Conservation (phyloP, 2,797 vertebrate genomes). For the Salarias fasciatus region DNA sequence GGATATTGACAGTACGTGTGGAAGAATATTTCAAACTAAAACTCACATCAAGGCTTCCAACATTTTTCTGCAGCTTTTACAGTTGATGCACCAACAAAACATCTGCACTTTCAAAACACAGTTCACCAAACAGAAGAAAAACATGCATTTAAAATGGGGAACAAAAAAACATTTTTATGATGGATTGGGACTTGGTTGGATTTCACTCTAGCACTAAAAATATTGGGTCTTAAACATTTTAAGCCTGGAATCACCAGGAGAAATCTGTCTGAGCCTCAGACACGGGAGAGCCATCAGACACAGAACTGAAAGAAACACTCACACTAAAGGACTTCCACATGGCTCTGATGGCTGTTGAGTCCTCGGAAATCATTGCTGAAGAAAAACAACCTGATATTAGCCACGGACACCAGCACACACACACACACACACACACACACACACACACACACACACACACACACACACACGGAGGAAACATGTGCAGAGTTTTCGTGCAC, state of each 20-base stretch:
- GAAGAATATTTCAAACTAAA: constrained; percentile 14
- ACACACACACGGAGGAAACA: not conserved
- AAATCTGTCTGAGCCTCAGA: constrained; percentile 30
- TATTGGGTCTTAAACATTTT: constrained; percentile 33
- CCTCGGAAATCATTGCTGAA: constrained; percentile 39
- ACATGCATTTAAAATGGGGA: not conserved
- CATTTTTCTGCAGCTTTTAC: constrained; percentile 4
- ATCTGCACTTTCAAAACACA: constrained; percentile 2
- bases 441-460: constrained; percentile 22
- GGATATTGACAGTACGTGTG: constrained; percentile 14
- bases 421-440: constrained; percentile 15
- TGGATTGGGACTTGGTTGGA: constrained; percentile 50
- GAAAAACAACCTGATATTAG: constrained; percentile 57
- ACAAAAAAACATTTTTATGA: constrained; percentile 44
- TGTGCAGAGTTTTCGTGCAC: constrained; percentile 9
- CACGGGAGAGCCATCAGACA: constrained; percentile 57
- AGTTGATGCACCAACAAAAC: not conserved
- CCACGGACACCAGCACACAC: constrained; percentile 22
- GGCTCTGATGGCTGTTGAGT: constrained; percentile 47
- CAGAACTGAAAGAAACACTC: constrained; percentile 47
- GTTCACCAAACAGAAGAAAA: constrained; percentile 11
- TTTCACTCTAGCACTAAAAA: constrained; percentile 40
- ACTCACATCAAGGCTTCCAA: constrained; percentile 9
- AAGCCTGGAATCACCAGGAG: constrained; percentile 35
- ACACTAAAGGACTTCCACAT: constrained; percentile 69